These are phyloP conservation scores for Agriopis marginaria DNA, from an alignment of 2,888 invertebrate species.

Conservation along the genomic window DNA sequence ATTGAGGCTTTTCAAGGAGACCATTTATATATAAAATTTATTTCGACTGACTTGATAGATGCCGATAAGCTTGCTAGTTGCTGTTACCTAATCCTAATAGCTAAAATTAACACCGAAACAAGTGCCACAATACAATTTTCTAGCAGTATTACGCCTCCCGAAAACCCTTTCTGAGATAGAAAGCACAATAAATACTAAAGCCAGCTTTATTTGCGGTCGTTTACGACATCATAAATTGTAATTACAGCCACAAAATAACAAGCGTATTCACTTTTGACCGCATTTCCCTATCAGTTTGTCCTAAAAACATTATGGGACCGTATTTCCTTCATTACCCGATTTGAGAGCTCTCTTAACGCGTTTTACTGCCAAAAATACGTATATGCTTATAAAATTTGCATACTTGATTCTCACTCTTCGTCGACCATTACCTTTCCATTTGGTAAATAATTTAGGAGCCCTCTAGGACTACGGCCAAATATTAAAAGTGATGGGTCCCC, in stretches of 20 bases:
- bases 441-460: conserved; percentile 86
- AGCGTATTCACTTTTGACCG: conserved; percentile 67
- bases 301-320: conserved; percentile 50
- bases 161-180: conserved; percentile 4
- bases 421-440: conserved; percentile 86
- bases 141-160: neutral
- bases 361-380: conserved; percentile 76
- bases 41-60: no score
- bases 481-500: conserved; percentile 86
- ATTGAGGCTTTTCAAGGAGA: no score
- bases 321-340: conserved; percentile 73
- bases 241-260: conserved; percentile 60
- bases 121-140: neutral
- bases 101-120: neutral
- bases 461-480: conserved; percentile 83
- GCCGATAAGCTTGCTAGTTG: neutral
- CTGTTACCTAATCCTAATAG: neutral
- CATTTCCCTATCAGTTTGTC: conserved; percentile 26
- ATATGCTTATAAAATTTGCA: conserved; percentile 82
- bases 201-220: conserved; percentile 43
- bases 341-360: conserved; percentile 65
- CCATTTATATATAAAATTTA: no score
- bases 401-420: conserved; percentile 83
- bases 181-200: conserved; percentile 9
- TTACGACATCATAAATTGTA: conserved; percentile 62